phyloP scores from a whole-genome alignment of 2,113 vertebrate genomes.

The Apeltes quadracus region DNA sequence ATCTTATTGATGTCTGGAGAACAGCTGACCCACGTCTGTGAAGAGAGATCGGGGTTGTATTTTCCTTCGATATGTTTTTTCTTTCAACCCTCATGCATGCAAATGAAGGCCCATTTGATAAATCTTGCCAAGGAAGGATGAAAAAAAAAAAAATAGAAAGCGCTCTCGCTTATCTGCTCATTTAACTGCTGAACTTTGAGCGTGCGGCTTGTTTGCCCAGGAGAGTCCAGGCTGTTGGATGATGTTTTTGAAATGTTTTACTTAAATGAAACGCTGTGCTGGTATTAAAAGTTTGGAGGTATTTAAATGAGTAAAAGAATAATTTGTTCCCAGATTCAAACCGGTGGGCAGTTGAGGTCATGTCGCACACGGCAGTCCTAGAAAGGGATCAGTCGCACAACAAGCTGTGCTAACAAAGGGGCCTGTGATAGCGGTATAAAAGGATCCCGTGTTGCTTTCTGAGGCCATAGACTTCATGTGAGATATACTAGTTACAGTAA shows the following conservation, averaged over 20 bases:
- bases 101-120: slow-evolving; percentile 56
- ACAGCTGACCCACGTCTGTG: slow-evolving; percentile 54
- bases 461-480: not conserved
- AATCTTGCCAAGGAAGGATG: slow-evolving; percentile 10
- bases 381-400: slow-evolving; percentile 5
- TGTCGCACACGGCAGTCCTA: not conserved
- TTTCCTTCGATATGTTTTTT: slow-evolving; percentile 59
- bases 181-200: slow-evolving; percentile 64
- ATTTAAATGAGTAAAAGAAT: slow-evolving; percentile 15
- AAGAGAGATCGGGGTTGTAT: slow-evolving; percentile 39
- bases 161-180: slow-evolving; percentile 47
- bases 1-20: slow-evolving; percentile 67
- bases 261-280: slow-evolving; percentile 43
- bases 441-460: not conserved
- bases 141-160: not conserved
- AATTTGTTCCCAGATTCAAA: slow-evolving; percentile 17
- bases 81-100: slow-evolving; percentile 59
- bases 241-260: slow-evolving; percentile 48
- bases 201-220: slow-evolving; percentile 44
- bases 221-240: slow-evolving; percentile 60
- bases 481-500: not conserved
- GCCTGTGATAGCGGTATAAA: not conserved
- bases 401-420: slow-evolving; percentile 18
- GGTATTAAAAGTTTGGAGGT: slow-evolving; percentile 38
- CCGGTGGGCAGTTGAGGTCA: slow-evolving; percentile 4